These are phyloP conservation scores for Latrodectus hesperus DNA, from an alignment of 2,888 invertebrate species.

Conservation along the genomic window DNA sequence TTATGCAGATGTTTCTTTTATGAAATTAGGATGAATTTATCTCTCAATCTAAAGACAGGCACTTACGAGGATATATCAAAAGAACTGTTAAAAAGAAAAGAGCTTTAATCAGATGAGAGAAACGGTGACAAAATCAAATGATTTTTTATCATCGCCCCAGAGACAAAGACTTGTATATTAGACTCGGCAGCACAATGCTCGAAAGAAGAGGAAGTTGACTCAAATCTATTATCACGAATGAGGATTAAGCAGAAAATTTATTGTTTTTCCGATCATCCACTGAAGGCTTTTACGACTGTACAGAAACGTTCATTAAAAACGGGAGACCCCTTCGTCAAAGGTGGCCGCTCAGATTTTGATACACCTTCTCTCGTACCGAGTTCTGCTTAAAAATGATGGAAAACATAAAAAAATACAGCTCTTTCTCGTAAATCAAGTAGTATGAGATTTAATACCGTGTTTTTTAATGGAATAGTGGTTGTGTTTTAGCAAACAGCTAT, in stretches of 20 bases:
- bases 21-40: too few species aligned
- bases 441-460: conserved; percentile 30
- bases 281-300: conserved; percentile 59
- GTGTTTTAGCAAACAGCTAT: conserved; percentile 43
- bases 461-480: conserved; percentile 29
- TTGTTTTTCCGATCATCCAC: conserved; percentile 36
- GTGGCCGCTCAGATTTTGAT: conserved; percentile 39
- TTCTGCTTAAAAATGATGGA: conserved; percentile 42
- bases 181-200: neutral
- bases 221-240: conserved; percentile 63
- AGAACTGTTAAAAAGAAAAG: too few species aligned
- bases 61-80: too few species aligned
- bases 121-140: neutral
- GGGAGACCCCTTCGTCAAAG: conserved; percentile 30
- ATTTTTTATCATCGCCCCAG: conserved; percentile 11
- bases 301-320: conserved; percentile 64
- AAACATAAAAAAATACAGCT: conserved; percentile 55
- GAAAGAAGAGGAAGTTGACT: conserved; percentile 21
- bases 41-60: too few species aligned
- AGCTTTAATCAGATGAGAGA: too few species aligned
- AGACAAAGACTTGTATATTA: neutral
- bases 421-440: conserved; percentile 53
- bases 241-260: conserved; percentile 62
- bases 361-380: conserved; percentile 13
- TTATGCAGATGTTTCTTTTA: too few species aligned